A percentile compares a stretch with the other conserved stretches of the same genome.
phyloP scores from a whole-genome alignment of 2,888 invertebrate species.

The Limnephilus rhombicus region DNA sequence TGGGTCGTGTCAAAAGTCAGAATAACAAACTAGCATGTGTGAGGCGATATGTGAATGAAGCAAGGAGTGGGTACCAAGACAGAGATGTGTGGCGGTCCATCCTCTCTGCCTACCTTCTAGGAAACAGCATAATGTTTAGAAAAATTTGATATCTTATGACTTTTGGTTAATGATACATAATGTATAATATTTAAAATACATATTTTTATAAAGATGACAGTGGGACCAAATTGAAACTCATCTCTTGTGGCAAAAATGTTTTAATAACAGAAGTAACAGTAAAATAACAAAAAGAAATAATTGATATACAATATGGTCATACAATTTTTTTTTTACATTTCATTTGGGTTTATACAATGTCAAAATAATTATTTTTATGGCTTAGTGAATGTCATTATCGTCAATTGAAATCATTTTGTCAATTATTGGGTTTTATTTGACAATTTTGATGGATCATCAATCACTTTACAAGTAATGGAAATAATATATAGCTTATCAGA shows the following conservation, averaged over 20 bases:
- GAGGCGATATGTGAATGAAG: too few species aligned
- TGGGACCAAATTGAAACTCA: neutral
- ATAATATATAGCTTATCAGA: neutral
- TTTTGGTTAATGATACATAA: neutral
- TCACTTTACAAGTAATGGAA: neutral
- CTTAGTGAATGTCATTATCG: neutral
- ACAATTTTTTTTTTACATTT: neutral
- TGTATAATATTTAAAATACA: neutral
- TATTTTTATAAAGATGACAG: neutral
- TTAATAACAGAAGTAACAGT: slow-evolving; percentile 42
- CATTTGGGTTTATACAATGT: neutral
- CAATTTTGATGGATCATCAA: neutral
- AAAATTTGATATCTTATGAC: too few species aligned
- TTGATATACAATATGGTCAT: neutral
- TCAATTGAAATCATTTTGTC: neutral
- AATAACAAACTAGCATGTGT: too few species aligned
- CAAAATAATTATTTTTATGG: neutral
- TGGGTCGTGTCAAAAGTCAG: too few species aligned
- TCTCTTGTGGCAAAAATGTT: slow-evolving; percentile 26
- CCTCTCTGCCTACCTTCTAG: too few species aligned
- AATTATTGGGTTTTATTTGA: neutral
- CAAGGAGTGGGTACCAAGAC: too few species aligned
- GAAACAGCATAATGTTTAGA: too few species aligned
- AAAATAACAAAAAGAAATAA: neutral
- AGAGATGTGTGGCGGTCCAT: too few species aligned